phyloP scores from a whole-genome alignment of 2,113 vertebrate species.

The Anarhynchus alexandrinus region DNA sequence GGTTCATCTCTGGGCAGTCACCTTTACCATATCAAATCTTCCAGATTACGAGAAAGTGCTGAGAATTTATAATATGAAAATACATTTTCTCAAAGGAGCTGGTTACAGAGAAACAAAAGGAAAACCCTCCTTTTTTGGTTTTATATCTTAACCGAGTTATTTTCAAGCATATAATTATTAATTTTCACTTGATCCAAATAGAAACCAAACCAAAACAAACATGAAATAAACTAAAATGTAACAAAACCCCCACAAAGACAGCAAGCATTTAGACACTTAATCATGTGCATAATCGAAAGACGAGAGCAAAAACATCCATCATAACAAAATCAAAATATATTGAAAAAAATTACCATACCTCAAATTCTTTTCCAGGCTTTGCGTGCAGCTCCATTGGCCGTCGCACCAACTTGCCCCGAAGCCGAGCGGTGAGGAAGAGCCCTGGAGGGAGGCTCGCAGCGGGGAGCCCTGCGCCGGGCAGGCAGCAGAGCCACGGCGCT shows the following conservation, averaged over 20 bases:
- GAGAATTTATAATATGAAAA: not conserved
- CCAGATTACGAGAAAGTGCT: not conserved
- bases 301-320: not conserved
- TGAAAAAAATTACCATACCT: not conserved
- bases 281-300: not conserved
- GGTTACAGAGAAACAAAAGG: not conserved
- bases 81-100: not conserved
- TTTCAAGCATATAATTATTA: not conserved
- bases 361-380: not conserved
- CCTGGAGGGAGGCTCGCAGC: too few relatives aligned
- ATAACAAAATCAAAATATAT: not conserved
- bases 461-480: too few relatives aligned
- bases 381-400: not conserved
- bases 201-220: conserved; percentile 4
- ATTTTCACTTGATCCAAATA: not conserved
- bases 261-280: not conserved
- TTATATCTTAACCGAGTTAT: not conserved
- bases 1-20: not conserved
- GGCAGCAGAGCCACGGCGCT: too few relatives aligned
- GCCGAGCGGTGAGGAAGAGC: not conserved
- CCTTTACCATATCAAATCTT: not conserved
- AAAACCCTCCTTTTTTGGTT: not conserved
- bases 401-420: not conserved
- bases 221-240: not conserved
- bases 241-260: not conserved